A percentile compares a stretch with the other conserved stretches of the same genome.
Evolutionary conservation across 2,888 invertebrate genomes (phyloP).

Genomic region (Pyrocoelia pectoralis): DNA sequence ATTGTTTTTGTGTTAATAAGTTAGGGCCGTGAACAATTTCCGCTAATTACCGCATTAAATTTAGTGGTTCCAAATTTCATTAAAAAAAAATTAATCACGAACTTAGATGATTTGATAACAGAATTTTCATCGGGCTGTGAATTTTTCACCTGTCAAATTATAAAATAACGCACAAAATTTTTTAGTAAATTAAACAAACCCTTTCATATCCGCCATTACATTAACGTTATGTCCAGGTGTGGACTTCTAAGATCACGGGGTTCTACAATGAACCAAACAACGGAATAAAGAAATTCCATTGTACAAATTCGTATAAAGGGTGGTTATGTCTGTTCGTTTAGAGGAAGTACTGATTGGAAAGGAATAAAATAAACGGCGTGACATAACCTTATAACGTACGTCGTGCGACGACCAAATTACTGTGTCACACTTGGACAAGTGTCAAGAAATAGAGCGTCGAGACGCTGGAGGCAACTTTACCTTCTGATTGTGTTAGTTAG

Average conservation of each 20-base stretch:
- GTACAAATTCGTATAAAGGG: conserved; percentile 38
- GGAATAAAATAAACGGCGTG: conserved; percentile 22
- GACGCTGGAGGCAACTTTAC: conserved; percentile 39
- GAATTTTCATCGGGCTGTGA: neutral
- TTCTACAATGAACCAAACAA: conserved; percentile 41
- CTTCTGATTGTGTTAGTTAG: conserved; percentile 46
- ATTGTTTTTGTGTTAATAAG: neutral
- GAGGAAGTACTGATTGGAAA: conserved; percentile 32
- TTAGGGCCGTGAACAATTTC: neutral
- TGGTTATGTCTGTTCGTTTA: conserved; percentile 31
- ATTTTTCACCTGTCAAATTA: conserved; percentile 4
- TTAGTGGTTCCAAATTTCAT: conserved; percentile 14
- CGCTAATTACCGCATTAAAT: neutral
- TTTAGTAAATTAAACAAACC: conserved; percentile 48
- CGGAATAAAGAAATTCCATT: conserved; percentile 40
- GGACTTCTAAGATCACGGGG: conserved; percentile 36
- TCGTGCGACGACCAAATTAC: conserved; percentile 15
- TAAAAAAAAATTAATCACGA: conserved; percentile 10
- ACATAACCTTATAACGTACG: conserved; percentile 25
- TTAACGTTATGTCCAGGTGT: conserved; percentile 46
- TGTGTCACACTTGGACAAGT: conserved; percentile 28
- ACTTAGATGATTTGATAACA: conserved; percentile 6
- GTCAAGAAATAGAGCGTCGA: conserved; percentile 25
- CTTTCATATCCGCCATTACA: conserved; percentile 42
- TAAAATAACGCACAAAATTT: conserved; percentile 21